Conservation (phyloP, 2,113 vertebrate genomes). For the Rhegmatorhina hoffmannsi region DNA sequence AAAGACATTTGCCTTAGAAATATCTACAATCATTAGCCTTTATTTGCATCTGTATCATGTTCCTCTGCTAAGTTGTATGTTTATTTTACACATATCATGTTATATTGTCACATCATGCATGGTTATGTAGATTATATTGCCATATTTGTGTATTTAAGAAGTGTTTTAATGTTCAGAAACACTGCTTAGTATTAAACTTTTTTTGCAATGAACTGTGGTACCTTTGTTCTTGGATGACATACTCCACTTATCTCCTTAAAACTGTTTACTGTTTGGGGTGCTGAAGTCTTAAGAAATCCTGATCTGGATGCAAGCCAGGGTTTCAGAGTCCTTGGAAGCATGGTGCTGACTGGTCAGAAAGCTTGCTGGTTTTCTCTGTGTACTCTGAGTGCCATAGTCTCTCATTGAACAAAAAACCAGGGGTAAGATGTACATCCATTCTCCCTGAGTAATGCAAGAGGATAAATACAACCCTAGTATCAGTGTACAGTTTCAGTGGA, state of each 20-base stretch:
- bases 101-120: background rate
- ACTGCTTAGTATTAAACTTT: background rate
- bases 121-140: background rate
- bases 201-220: background rate
- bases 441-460: background rate
- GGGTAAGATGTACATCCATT: background rate
- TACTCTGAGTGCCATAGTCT: background rate
- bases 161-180: background rate
- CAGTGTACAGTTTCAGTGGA: background rate
- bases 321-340: background rate
- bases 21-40: background rate
- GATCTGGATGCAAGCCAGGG: background rate
- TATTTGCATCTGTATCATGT: background rate
- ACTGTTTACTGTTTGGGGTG: background rate
- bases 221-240: background rate
- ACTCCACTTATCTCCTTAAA: background rate
- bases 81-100: background rate
- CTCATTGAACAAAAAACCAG: background rate
- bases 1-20: background rate
- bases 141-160: background rate
- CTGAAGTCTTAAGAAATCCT: background rate
- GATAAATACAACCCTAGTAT: background rate
- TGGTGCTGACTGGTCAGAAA: background rate
- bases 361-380: background rate
- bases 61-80: background rate